These are phyloP conservation scores for Arnoldichthys spilopterus DNA, from an alignment of 2,797 vertebrate species.

Conservation along the genomic window DNA sequence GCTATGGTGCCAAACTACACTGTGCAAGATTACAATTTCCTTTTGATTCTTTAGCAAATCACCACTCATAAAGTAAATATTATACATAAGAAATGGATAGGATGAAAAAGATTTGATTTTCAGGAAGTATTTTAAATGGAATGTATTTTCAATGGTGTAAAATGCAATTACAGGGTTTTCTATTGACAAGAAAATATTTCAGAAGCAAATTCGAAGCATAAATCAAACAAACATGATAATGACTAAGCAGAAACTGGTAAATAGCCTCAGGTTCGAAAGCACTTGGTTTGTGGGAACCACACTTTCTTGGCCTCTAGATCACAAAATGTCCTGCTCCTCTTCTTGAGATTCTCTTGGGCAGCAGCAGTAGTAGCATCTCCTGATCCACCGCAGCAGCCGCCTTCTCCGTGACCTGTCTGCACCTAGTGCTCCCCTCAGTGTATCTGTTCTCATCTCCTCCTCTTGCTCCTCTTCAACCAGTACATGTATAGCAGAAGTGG, in stretches of 20 bases:
- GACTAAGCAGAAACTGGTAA: background rate
- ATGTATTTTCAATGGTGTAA: background rate
- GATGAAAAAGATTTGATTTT: too few relatives aligned
- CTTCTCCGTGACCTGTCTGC: slow-evolving; percentile 29
- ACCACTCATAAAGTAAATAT: background rate
- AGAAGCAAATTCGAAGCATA: too few relatives aligned
- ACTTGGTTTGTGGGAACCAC: background rate
- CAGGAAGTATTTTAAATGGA: background rate
- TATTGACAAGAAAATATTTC: background rate
- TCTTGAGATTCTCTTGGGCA: slow-evolving; percentile 19
- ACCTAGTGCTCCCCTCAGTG: background rate
- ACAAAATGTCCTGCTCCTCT: slow-evolving; percentile 17
- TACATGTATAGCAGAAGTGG: slow-evolving; percentile 10
- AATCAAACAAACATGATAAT: background rate
- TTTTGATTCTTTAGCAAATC: background rate
- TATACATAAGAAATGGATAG: background rate
- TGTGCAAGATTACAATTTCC: too few relatives aligned
- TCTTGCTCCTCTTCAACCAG: slow-evolving; percentile 22
- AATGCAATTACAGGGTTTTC: background rate
- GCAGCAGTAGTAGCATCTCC: slow-evolving; percentile 38
- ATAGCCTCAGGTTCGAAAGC: slow-evolving; percentile 7
- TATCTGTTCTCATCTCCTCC: background rate
- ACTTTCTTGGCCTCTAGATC: slow-evolving; percentile 4
- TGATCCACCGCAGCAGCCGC: slow-evolving; percentile 47
- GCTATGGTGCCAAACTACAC: background rate